Conservation (phyloP, 2,113 vertebrate species). For the Bubo blakistoni region DNA sequence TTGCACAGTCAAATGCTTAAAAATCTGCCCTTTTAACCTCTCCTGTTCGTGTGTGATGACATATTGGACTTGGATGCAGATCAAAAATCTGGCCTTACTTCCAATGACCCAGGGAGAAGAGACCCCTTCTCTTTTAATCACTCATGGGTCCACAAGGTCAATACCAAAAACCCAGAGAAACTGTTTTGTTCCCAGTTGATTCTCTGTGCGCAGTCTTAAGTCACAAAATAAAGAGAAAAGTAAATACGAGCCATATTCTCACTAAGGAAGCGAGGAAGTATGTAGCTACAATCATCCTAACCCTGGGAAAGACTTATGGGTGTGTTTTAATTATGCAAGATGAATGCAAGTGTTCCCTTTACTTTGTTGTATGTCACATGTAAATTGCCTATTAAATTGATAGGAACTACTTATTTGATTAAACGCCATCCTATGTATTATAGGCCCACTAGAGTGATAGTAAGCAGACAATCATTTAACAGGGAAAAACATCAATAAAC, state of each 20-base stretch:
- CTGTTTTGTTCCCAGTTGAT: not conserved
- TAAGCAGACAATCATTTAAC: not conserved
- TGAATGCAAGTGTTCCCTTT: not conserved
- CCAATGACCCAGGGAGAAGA: not conserved
- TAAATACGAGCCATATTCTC: not conserved
- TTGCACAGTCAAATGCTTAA: not conserved
- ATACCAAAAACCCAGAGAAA: not conserved
- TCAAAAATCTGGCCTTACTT: slow-evolving; percentile 6
- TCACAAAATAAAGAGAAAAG: not conserved
- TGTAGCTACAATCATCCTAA: not conserved
- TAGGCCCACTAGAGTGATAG: not conserved
- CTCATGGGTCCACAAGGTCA: not conserved
- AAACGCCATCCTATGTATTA: not conserved
- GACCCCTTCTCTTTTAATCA: not conserved
- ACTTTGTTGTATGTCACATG: not conserved
- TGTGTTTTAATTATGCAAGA: not conserved
- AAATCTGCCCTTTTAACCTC: slow-evolving; percentile 13
- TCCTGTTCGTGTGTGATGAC: slow-evolving; percentile 23
- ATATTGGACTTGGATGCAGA: slow-evolving; percentile 11
- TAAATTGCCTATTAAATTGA: not conserved
- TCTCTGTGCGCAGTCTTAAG: not conserved
- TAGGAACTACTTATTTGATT: not conserved
- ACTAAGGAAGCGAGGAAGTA: not conserved
- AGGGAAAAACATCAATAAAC: not conserved
- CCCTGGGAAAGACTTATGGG: not conserved